These are phyloP conservation scores for Leptobrachium ailaonicum DNA, from an alignment of 2,113 vertebrate species.

Conservation along the genomic window DNA sequence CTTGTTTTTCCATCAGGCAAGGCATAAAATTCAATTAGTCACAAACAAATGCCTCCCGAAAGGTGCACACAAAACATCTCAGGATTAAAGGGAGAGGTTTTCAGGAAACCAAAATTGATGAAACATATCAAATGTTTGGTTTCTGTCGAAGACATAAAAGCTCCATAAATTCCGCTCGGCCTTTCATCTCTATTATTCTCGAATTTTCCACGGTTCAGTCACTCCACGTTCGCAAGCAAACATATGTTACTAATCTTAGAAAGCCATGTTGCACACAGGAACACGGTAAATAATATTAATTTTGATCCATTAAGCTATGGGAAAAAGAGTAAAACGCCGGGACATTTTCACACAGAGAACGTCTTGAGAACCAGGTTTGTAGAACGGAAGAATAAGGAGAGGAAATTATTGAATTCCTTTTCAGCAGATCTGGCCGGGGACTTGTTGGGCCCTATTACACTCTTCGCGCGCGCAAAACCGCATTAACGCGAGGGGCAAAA, in stretches of 20 bases:
- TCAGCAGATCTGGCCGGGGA: too few species aligned
- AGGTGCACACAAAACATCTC: conserved; percentile 62
- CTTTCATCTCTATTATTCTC: conserved; percentile 15
- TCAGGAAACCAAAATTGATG: conserved; percentile 56
- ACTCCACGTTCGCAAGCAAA: not conserved
- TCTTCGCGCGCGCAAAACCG: too few species aligned
- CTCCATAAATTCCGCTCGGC: conserved; percentile 1
- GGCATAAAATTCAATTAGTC: conserved; percentile 84
- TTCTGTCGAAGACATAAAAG: conserved; percentile 27
- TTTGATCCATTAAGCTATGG: too few species aligned
- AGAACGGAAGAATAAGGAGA: too few species aligned
- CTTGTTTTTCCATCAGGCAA: conserved; percentile 61
- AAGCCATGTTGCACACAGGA: not conserved
- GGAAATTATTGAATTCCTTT: too few species aligned
- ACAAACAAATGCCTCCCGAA: conserved; percentile 75
- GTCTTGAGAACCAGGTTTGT: too few species aligned
- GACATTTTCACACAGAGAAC: too few species aligned
- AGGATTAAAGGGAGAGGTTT: conserved; percentile 56
- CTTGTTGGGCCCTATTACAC: too few species aligned
- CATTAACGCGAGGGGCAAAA: too few species aligned
- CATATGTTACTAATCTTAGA: not conserved
- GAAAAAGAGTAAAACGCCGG: too few species aligned
- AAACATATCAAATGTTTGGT: conserved; percentile 58
- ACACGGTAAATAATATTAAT: too few species aligned
- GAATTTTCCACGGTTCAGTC: not conserved